Evolutionary conservation across 2,797 vertebrate species (phyloP), one percentile per base, ranked within the genome.

Genomic region (Syndactyla subalaris): DNA sequence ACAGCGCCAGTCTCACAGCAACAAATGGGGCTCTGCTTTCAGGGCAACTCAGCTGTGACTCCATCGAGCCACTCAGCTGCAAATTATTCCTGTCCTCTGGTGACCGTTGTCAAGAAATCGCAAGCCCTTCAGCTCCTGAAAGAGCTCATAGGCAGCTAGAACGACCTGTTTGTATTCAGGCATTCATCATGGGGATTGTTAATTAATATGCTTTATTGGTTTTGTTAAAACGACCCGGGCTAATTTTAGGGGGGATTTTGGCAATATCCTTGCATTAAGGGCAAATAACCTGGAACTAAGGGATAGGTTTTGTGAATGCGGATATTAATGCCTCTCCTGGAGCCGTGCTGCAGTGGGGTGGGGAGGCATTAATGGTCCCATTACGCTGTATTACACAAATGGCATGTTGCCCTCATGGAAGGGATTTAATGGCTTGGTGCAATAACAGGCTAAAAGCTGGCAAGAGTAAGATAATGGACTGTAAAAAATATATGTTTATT

Each of bases 141-240:
- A 68, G 71, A 70, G 49, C 57, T 94, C 39, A 12, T 1, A 38
- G 65, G 27, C 38, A 34, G 81, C 43, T 39, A 34, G 39, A 89
- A 93, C 0, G 34, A 71, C 62, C 94, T 78, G 90, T 81, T 93
- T 95, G 87, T 73, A 91, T 78, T 88, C 93, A 39, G 36, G 62
- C 66, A 68, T 90, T 89, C 78, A 73, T 85, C 93, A 55, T 2
- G 4, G 88, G 23, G 57, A 92, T 85, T 91, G 95, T 97, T 97
- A 96, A 97, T 97, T 94, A 96, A 94, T 96, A 80, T 4, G 29
- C 75, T 85, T 89, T 24, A 88, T 71, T 81, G 70, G 83, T 77
- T 96, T 97, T 96, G 85, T 96, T 89, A 70, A 72, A 97, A 81
- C 78, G 75, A 85, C 95, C 97, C 75, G 89, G 90, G 82, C 84